Conservation (phyloP, 2,113 vertebrate genomes). For the Procapra przewalskii region DNA sequence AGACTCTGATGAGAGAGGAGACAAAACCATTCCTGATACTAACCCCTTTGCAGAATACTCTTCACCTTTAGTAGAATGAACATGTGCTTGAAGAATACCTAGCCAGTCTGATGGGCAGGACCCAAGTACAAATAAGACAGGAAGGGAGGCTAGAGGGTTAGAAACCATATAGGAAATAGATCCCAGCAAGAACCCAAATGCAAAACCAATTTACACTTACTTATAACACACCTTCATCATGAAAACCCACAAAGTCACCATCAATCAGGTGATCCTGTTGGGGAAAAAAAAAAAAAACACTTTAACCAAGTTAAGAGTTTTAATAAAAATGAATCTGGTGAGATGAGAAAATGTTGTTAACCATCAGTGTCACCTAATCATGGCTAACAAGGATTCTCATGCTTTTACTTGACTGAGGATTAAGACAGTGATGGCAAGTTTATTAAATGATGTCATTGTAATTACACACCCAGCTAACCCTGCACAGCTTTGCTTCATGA, state of each 20-base stretch:
- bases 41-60: not conserved
- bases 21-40: not conserved
- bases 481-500: not conserved
- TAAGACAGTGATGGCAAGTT: conserved; percentile 26
- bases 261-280: not conserved
- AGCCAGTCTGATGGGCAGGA: not conserved
- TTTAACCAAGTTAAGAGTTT: conserved; percentile 49
- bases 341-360: conserved; percentile 39
- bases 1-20: not conserved
- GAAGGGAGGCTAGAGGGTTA: not conserved
- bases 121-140: not conserved
- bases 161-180: not conserved
- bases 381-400: conserved; percentile 27
- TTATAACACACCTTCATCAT: not conserved
- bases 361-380: not conserved
- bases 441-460: conserved; percentile 41
- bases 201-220: not conserved
- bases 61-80: not conserved
- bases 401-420: conserved; percentile 30
- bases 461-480: not conserved
- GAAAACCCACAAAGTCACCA: not conserved
- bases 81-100: not conserved
- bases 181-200: not conserved
- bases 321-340: conserved; percentile 59
- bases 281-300: not conserved